Percentiles rank a stretch among this genome's conserved stretches.
Evolutionary conservation across 2,888 invertebrate species (phyloP).

Genomic region (Hypolimnas misippus): DNA sequence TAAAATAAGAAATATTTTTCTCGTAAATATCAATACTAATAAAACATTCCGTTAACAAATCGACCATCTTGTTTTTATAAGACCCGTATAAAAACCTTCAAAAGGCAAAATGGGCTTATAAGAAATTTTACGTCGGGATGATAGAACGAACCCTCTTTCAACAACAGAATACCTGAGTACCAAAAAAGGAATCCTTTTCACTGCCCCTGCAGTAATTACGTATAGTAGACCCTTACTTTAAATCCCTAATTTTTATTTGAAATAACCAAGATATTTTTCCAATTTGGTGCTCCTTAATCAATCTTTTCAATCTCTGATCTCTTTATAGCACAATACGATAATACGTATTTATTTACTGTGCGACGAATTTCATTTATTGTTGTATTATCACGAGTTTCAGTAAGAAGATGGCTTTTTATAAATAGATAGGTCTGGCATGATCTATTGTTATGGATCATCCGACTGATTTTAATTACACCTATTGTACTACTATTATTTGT

Average conservation of each 20-base stretch:
- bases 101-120: slow-evolving; percentile 25
- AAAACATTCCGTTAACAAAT: slow-evolving; percentile 23
- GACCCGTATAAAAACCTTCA: slow-evolving; percentile 29
- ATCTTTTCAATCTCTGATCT: neutral
- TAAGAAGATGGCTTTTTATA: neutral
- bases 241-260: slow-evolving; percentile 59
- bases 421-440: no score
- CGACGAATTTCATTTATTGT: neutral
- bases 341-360: neutral
- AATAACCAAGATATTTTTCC: slow-evolving; percentile 42
- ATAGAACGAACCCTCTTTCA: slow-evolving; percentile 35
- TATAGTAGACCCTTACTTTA: slow-evolving; percentile 51
- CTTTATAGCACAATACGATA: neutral
- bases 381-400: neutral
- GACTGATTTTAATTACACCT: no score
- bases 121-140: slow-evolving; percentile 33
- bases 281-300: slow-evolving; percentile 13
- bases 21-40: slow-evolving; percentile 18
- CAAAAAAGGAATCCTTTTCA: slow-evolving; percentile 57
- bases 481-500: no score
- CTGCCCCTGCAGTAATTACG: slow-evolving; percentile 56
- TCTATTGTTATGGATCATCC: no score
- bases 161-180: slow-evolving; percentile 45
- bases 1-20: slow-evolving; percentile 9
- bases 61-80: slow-evolving; percentile 24